A percentile compares a stretch with the other conserved stretches of the same genome.
These are phyloP conservation scores for Leucoptera coffeella DNA, from an alignment of 2,888 invertebrate species.

Conservation along the genomic window DNA sequence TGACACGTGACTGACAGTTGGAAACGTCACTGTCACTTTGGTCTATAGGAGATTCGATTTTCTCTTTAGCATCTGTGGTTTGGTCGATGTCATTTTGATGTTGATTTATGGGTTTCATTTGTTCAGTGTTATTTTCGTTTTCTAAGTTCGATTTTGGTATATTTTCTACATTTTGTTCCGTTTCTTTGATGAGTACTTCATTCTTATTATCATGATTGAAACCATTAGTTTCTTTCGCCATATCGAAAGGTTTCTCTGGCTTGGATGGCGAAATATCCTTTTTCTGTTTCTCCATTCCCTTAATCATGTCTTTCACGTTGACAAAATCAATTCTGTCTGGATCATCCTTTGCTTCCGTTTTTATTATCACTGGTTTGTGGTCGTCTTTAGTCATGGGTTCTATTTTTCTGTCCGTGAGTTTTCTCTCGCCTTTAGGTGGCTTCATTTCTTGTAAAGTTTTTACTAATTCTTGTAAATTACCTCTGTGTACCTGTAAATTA, in stretches of 20 bases:
- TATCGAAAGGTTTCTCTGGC: slow-evolving; percentile 17
- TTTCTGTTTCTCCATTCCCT: slow-evolving; percentile 55
- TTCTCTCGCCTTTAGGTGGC: slow-evolving; percentile 21
- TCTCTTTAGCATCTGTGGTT: slow-evolving; percentile 12
- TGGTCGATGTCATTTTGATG: no score
- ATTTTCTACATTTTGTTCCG: no score
- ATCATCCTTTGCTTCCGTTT: slow-evolving; percentile 30
- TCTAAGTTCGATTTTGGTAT: slow-evolving; percentile 15
- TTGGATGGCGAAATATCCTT: slow-evolving; percentile 14
- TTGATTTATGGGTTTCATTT: no score
- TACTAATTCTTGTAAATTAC: slow-evolving; percentile 41
- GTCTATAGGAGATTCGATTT: slow-evolving; percentile 22
- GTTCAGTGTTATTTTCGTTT: slow-evolving; percentile 12
- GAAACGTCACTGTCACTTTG: slow-evolving; percentile 27
- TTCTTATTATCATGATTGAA: slow-evolving; percentile 25
- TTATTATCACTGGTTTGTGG: slow-evolving; percentile 10
- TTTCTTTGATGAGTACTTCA: slow-evolving; percentile 8
- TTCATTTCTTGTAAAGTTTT: slow-evolving; percentile 39
- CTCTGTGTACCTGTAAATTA: slow-evolving; percentile 50
- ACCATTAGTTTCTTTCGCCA: no score
- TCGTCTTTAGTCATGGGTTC: slow-evolving; percentile 18
- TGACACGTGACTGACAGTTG: no score
- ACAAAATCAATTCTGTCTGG: slow-evolving; percentile 43
- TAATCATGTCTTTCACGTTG: slow-evolving; percentile 56
- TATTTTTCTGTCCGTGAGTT: slow-evolving; percentile 7